phyloP scores from a whole-genome alignment of 2,888 invertebrate species.

The Thereva unica region DNA sequence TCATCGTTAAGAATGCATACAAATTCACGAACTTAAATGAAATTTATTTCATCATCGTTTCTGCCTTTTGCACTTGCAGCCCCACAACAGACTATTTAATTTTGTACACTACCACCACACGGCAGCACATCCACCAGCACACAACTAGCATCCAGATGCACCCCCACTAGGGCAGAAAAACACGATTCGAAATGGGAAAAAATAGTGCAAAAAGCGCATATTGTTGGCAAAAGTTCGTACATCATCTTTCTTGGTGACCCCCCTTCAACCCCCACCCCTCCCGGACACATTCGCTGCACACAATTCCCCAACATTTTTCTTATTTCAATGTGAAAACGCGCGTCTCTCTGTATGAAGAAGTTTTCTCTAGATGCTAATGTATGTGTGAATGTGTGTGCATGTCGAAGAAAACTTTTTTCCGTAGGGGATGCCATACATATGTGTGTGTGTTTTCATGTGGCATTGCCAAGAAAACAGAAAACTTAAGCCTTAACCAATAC shows the following conservation, averaged over 20 bases:
- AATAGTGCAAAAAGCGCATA: not conserved
- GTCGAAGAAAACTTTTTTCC: too few species aligned
- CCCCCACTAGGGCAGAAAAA: not conserved
- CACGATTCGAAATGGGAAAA: not conserved
- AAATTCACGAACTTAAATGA: slow-evolving; percentile 1
- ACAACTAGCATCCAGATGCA: not conserved
- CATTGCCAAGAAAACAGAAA: too few species aligned
- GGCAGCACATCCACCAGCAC: not conserved
- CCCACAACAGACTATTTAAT: not conserved
- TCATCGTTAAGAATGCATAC: not conserved
- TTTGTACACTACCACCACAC: not conserved
- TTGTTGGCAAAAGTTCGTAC: slow-evolving; percentile 4
- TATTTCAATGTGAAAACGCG: not conserved
- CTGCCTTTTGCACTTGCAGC: not conserved
- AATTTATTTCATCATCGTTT: not conserved
- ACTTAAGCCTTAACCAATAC: too few species aligned
- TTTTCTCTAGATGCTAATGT: too few species aligned
- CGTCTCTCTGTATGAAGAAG: too few species aligned
- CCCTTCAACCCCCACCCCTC: not conserved
- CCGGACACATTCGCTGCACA: not conserved
- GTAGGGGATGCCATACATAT: too few species aligned
- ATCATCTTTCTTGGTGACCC: not conserved
- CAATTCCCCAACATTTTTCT: not conserved
- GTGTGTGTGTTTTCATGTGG: too few species aligned
- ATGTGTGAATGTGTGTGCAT: too few species aligned